Conservation (phyloP, 92 coral and sea anemone genomes). For the Bergia puertoricense region DNA sequence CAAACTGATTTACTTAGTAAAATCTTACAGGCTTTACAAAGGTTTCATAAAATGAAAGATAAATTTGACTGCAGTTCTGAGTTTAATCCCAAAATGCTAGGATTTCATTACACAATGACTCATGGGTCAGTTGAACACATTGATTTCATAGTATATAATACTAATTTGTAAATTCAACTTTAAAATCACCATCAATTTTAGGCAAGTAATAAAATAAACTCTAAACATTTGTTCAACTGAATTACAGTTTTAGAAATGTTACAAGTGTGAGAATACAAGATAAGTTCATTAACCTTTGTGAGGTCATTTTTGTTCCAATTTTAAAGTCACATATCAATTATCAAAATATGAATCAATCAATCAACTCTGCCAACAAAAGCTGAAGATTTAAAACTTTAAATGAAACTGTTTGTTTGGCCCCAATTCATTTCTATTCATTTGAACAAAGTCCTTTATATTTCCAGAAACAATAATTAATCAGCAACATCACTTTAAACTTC, state of each 20-base stretch:
- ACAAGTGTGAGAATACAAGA: not conserved
- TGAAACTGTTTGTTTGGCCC: not conserved
- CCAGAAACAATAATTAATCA: too few species aligned
- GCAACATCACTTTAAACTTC: not conserved
- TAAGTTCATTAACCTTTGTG: not conserved
- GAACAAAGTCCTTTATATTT: not conserved
- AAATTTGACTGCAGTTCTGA: not conserved
- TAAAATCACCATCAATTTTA: not conserved
- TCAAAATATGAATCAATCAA: not conserved
- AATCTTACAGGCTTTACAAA: not conserved
- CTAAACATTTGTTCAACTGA: too few species aligned
- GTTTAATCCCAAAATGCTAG: not conserved
- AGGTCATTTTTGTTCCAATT: not conserved
- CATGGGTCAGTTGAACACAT: not conserved
- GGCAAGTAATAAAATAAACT: not conserved
- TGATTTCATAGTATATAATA: not conserved
- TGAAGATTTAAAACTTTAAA: not conserved
- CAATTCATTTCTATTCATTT: not conserved
- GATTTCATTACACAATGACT: not conserved
- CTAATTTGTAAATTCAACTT: not conserved
- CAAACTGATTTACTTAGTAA: not conserved
- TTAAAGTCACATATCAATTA: not conserved
- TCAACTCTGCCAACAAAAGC: not conserved
- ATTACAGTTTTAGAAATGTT: not conserved
- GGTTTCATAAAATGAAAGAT: not conserved